Conservation (phyloP, 2,888 invertebrate genomes). For the Diachrysia chrysitis region DNA sequence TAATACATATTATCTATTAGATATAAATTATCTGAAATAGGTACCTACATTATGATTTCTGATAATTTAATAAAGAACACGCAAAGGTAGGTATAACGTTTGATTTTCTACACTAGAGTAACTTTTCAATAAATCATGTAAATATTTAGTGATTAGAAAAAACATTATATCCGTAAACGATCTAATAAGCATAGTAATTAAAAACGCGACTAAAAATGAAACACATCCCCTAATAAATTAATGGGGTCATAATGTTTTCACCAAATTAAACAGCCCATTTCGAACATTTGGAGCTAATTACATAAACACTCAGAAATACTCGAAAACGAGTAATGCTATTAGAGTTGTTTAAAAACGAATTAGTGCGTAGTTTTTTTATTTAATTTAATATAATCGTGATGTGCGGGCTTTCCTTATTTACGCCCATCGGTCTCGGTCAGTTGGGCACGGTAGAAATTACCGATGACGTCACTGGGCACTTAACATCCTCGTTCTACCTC, state of each 20-base stretch:
- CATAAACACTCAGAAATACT: conserved; percentile 71
- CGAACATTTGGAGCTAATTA: conserved; percentile 78
- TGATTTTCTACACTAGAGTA: no score
- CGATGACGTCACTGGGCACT: conserved; percentile 64
- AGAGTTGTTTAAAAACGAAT: conserved; percentile 68
- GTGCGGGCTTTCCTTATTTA: conserved; percentile 68
- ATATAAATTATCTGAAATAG: no score
- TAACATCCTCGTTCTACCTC: conserved; percentile 62
- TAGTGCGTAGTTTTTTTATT: conserved; percentile 66
- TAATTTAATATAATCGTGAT: conserved; percentile 72
- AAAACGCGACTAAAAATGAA: neutral
- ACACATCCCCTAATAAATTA: conserved; percentile 57
- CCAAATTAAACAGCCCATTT: conserved; percentile 66
- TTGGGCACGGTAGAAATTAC: conserved; percentile 57
- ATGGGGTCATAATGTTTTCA: conserved; percentile 69
- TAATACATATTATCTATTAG: no score
- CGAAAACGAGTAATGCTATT: conserved; percentile 68
- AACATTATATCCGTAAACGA: neutral
- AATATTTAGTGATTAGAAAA: neutral
- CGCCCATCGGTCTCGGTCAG: conserved; percentile 67
- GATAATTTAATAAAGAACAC: no score
- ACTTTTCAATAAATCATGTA: neutral
- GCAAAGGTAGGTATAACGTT: no score
- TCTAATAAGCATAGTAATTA: neutral
- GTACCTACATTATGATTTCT: no score